phyloP scores from a whole-genome alignment of 2,113 vertebrate species.

The Periophthalmodon schlosseri region DNA sequence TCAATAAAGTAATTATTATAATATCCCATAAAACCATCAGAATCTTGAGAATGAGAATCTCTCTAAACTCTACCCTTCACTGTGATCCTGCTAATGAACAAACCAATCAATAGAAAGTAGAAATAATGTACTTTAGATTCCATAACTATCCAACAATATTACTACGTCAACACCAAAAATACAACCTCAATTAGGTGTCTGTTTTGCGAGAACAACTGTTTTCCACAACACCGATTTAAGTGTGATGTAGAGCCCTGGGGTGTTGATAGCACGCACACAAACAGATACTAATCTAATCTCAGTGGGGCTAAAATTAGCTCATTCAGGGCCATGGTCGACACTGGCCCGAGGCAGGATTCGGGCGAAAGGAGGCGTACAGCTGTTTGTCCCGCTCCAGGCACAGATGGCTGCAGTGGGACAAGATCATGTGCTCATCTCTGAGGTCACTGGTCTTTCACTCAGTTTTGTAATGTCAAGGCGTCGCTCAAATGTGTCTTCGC shows the following conservation, averaged over 20 bases:
- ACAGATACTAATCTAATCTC: constrained; percentile 67
- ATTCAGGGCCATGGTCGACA: constrained; percentile 41
- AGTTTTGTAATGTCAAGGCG: constrained; percentile 4
- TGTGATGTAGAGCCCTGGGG: constrained; percentile 47
- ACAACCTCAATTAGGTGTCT: not conserved
- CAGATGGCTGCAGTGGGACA: constrained; percentile 40
- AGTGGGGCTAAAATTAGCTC: constrained; percentile 55
- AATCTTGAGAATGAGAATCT: not conserved
- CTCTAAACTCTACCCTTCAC: not conserved
- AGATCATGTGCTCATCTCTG: constrained; percentile 14
- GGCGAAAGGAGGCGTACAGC: constrained; percentile 52
- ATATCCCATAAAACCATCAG: not conserved
- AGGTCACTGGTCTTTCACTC: not conserved
- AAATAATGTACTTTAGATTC: not conserved
- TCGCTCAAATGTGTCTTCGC: not conserved
- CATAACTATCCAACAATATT: not conserved
- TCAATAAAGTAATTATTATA: no score
- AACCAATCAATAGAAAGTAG: not conserved
- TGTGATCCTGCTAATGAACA: not conserved
- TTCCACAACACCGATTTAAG: constrained; percentile 33
- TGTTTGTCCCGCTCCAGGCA: constrained; percentile 45
- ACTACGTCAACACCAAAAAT: not conserved
- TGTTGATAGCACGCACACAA: constrained; percentile 43
- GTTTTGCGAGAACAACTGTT: constrained; percentile 10
- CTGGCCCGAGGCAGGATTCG: constrained; percentile 41